phyloP scores from a whole-genome alignment of 2,888 invertebrate species.

The Notodonta ziczac region DNA sequence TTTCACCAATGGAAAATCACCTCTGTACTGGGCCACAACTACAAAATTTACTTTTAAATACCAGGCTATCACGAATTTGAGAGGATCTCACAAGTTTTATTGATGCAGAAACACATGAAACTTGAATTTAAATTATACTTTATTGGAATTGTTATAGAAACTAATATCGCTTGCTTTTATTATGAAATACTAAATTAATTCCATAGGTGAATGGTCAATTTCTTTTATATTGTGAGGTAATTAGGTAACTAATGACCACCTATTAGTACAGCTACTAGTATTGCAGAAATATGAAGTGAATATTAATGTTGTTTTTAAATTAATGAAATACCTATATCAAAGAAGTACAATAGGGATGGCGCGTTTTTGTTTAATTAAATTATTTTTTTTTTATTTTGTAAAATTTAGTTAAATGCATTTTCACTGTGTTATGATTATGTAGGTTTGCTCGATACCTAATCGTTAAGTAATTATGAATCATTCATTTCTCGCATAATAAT shows the following conservation, averaged over 20 bases:
- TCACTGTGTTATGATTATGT: too few relatives aligned
- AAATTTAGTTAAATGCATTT: too few relatives aligned
- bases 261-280: not conserved
- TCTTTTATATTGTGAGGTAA: not conserved
- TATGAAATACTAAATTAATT: conserved; percentile 7
- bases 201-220: not conserved
- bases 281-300: not conserved
- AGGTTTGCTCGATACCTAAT: conserved; percentile 32
- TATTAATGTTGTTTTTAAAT: too few relatives aligned
- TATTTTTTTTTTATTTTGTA: too few relatives aligned
- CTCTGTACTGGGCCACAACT: conserved; percentile 11
- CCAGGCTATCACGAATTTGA: conserved; percentile 42
- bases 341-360: too few relatives aligned
- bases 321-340: too few relatives aligned
- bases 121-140: conserved; percentile 11
- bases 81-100: conserved; percentile 32
- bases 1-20: not conserved
- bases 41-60: conserved; percentile 50
- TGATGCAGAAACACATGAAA: conserved; percentile 15
- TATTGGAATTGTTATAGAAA: accelerated
- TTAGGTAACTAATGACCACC: too few relatives aligned
- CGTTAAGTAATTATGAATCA: conserved; percentile 16
- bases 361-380: too few relatives aligned
- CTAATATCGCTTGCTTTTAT: conserved; percentile 8
- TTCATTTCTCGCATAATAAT: not conserved